These are phyloP conservation scores for Ips nitidus DNA, from an alignment of 1,140 invertebrate species.

Conservation along the genomic window DNA sequence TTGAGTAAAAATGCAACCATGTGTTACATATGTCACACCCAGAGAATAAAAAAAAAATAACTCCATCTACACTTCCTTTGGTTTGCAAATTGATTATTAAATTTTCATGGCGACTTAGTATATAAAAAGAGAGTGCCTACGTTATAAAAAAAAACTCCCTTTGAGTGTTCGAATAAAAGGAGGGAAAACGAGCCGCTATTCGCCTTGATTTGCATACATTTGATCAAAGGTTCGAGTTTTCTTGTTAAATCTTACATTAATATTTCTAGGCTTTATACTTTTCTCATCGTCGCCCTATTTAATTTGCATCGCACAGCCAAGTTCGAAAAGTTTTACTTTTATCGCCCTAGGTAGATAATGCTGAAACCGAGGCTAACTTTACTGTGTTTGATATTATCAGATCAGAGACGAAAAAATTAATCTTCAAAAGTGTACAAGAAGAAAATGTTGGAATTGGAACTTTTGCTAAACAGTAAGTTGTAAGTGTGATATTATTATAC, in stretches of 20 bases:
- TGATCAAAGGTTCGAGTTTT: slow-evolving; percentile 34
- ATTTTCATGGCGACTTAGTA: slow-evolving; percentile 19
- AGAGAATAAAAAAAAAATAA: neutral
- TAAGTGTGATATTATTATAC: neutral
- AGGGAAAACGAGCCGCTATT: slow-evolving; percentile 19
- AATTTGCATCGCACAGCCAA: slow-evolving; percentile 17
- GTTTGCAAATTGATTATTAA: slow-evolving; percentile 18
- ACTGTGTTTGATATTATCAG: too few species aligned
- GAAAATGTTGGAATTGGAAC: too few species aligned
- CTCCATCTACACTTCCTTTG: slow-evolving; percentile 9
- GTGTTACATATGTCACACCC: too few species aligned
- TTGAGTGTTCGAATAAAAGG: slow-evolving; percentile 21
- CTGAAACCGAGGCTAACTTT: too few species aligned
- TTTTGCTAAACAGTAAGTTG: neutral
- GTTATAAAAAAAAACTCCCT: slow-evolving; percentile 21
- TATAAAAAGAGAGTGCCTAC: slow-evolving; percentile 17
- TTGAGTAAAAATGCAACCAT: too few species aligned
- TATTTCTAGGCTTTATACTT: slow-evolving; percentile 24
- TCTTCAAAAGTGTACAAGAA: too few species aligned
- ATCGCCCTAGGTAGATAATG: neutral
- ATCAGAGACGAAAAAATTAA: too few species aligned
- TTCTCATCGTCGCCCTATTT: slow-evolving; percentile 4
- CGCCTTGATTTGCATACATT: slow-evolving; percentile 31
- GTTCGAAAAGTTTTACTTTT: slow-evolving; percentile 1
- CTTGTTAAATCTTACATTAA: slow-evolving; percentile 35